Percentiles rank a stretch among this genome's conserved stretches.
Evolutionary conservation across 2,888 invertebrate genomes (phyloP).

Genomic region (Abscondita cerata): DNA sequence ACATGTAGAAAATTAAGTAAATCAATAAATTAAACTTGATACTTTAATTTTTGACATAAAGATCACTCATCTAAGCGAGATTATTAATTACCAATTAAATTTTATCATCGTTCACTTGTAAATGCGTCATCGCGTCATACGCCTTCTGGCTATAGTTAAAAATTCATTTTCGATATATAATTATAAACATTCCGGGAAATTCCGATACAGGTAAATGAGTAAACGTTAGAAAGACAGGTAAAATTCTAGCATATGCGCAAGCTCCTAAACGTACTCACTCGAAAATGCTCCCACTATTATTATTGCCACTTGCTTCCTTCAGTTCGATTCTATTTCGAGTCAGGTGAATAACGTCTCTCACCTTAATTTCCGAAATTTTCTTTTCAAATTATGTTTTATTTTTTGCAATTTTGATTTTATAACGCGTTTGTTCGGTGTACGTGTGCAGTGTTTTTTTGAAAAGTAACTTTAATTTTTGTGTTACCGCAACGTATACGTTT

Average conservation of each 20-base stretch:
- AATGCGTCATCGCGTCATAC: no score
- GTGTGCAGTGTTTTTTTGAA: background rate
- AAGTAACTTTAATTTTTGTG: background rate
- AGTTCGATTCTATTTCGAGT: slow-evolving; percentile 40
- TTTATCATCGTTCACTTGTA: no score
- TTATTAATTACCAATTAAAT: no score
- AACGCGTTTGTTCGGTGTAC: background rate
- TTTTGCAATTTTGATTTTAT: background rate
- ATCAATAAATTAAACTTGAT: no score
- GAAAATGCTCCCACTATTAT: slow-evolving; percentile 27
- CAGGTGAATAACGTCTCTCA: slow-evolving; percentile 32
- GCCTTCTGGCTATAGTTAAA: no score
- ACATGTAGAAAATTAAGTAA: no score
- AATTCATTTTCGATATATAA: no score
- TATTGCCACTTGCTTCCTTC: slow-evolving; percentile 36
- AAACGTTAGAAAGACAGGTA: slow-evolving; percentile 35
- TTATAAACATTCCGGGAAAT: background rate
- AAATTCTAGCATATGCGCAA: slow-evolving; percentile 35
- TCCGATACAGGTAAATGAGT: slow-evolving; percentile 12
- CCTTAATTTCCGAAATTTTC: slow-evolving; percentile 14
- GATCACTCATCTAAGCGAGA: no score
- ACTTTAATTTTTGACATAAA: no score
- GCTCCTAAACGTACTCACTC: slow-evolving; percentile 12
- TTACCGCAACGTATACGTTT: background rate
- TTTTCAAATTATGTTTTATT: slow-evolving; percentile 12